A percentile compares a stretch with the other conserved stretches of the same genome.
Conservation (phyloP, 2,113 vertebrate species). For the Podarcis raffonei region DNA sequence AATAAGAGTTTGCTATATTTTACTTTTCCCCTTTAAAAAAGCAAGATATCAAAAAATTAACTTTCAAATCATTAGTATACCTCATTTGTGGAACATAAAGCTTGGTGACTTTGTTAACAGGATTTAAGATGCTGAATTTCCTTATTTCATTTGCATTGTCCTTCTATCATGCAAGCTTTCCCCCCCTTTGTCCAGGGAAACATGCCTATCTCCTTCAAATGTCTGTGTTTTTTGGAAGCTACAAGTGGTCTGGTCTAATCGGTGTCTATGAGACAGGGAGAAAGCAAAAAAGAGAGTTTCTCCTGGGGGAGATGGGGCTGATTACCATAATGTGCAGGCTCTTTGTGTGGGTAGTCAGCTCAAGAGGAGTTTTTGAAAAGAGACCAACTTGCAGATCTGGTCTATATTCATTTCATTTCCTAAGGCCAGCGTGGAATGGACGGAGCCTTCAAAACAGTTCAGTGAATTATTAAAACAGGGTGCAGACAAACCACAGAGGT, state of each 20-base stretch:
- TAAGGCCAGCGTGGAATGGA: not conserved
- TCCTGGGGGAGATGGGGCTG: not conserved
- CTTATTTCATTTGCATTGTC: not conserved
- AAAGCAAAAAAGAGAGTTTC: not conserved
- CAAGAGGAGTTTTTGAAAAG: constrained; percentile 12
- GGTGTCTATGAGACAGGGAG: not conserved
- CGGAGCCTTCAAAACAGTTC: constrained; percentile 2
- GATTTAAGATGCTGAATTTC: not conserved
- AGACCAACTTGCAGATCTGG: not conserved
- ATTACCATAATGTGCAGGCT: constrained; percentile 41
- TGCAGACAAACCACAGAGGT: not conserved
- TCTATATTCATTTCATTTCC: constrained; percentile 23
- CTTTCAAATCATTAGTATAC: not conserved
- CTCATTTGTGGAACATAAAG: not conserved
- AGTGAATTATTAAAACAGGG: not conserved
- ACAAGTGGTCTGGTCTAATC: constrained; percentile 13
- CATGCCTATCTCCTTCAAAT: constrained; percentile 33
- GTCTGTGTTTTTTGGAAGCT: constrained; percentile 4
- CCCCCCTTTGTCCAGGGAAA: not conserved
- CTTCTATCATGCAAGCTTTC: not conserved
- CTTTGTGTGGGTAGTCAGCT: constrained; percentile 12
- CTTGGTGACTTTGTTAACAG: not conserved
- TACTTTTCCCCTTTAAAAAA: not conserved
- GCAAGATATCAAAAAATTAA: not conserved
- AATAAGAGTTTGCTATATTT: not conserved